Evolutionary conservation across 2,113 vertebrate species (phyloP), one percentile per base, ranked within the genome.

Genomic region (Holacanthus passer): DNA sequence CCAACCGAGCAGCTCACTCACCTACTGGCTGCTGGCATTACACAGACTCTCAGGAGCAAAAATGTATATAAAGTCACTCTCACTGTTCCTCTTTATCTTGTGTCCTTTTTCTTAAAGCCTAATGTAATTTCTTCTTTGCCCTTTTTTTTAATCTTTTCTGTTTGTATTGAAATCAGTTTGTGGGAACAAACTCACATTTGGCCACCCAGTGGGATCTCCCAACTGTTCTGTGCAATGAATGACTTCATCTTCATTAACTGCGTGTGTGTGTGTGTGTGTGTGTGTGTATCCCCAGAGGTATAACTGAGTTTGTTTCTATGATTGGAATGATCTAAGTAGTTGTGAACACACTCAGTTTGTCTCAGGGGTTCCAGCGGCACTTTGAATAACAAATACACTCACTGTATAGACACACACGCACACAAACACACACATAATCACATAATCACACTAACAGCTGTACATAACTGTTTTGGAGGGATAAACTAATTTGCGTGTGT

Each of bases 401-500:
- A 8, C 52, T 14, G 1, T 31, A n/a, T 29, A 59, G 2, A 47
- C 63, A 65, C 59, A 29, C 29, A 35, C 27, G 47, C 31, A 52
- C 58, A 64, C 35, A 29, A 37, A 82, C 71, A 78, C 56, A 73
- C 65, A 58, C 79, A 47, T 77, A 74, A 77, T 83, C 62, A 73
- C 77, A 79, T 86, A 79, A 88, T 87, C 77, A 82, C 64, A 81
- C 55, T 27, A 87, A 79, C 87, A 92, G 89, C 83, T 90, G 87
- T 79, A 90, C 83, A 56, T 60, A 65, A 65, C 53, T 7, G 9
- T 56, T 79, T 35, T 32, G 14, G 62, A 79, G 55, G 70, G 58
- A 73, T 63, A 82, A 69, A 81, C 73, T 47, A 64, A 81, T 83
- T 67, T 83, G 48, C 75, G 60, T 82, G 68, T 59, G 67, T 67